phyloP scores from a whole-genome alignment of 2,888 invertebrate genomes.

The Synergus japonicus region DNA sequence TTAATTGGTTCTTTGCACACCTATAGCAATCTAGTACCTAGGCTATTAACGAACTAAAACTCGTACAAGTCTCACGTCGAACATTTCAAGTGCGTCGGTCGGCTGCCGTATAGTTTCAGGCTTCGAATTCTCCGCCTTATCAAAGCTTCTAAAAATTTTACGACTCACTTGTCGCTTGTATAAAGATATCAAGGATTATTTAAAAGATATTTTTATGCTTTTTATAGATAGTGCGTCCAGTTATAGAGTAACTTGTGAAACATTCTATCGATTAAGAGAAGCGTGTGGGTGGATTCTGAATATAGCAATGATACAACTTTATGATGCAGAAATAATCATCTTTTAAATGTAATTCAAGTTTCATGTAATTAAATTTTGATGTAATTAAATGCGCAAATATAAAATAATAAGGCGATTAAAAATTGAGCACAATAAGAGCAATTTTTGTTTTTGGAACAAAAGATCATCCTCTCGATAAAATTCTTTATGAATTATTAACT shows the following conservation, averaged over 20 bases:
- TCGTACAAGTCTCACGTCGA: conserved; percentile 57
- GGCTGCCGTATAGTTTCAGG: conserved; percentile 39
- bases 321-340: background rate
- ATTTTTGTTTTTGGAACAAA: too few relatives aligned
- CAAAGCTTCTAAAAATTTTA: conserved; percentile 27
- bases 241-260: background rate
- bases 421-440: too few relatives aligned
- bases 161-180: conserved; percentile 24
- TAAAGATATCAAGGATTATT: background rate
- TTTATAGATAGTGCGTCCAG: background rate
- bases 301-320: background rate
- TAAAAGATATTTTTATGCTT: background rate
- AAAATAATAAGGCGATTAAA: background rate
- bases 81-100: conserved; percentile 42
- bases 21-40: conserved; percentile 59
- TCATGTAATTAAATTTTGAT: background rate
- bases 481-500: background rate
- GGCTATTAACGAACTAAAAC: conserved; percentile 64
- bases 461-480: background rate
- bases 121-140: conserved; percentile 2
- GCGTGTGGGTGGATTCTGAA: background rate
- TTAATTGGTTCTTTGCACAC: conserved; percentile 69
- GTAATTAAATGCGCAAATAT: background rate
- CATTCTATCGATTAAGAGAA: background rate
- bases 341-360: background rate